Conservation (phyloP, 1,140 invertebrate genomes). For the Goniozus legneri region DNA sequence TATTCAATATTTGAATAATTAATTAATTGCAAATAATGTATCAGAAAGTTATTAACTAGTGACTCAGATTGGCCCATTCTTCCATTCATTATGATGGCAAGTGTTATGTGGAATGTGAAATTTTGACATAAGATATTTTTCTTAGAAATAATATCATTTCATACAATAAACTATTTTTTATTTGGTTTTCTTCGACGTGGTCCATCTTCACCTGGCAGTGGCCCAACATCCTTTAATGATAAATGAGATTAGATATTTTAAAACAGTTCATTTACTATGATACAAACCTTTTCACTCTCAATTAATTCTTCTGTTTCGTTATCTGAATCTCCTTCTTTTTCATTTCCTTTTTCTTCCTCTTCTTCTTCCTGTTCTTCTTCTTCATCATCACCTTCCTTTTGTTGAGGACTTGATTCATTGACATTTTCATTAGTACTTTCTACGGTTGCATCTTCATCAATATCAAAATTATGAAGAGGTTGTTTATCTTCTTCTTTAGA, state of each 20-base stretch:
- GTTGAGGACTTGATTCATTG: conserved; percentile 10
- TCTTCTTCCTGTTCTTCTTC: conserved; percentile 31
- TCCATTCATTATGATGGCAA: conserved; percentile 25
- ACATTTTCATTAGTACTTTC: conserved; percentile 17
- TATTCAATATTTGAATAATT: no score
- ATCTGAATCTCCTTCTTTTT: conserved; percentile 45
- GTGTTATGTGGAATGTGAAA: conserved; percentile 36
- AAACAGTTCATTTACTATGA: conserved; percentile 11
- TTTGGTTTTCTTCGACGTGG: conserved; percentile 51
- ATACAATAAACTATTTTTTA: conserved; percentile 49
- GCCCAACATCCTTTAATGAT: conserved; percentile 15
- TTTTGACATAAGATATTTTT: conserved; percentile 33
- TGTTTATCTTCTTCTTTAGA: conserved; percentile 42
- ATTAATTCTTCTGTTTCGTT: conserved; percentile 46
- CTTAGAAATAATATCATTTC: no score
- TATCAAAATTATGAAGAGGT: conserved; percentile 8
- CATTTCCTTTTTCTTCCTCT: conserved; percentile 51
- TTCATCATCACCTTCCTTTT: conserved; percentile 23
- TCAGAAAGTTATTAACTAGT: conserved; percentile 21
- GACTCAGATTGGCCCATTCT: conserved; percentile 15
- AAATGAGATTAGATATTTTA: conserved; percentile 17
- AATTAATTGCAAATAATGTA: conserved; percentile 23
- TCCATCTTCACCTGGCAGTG: conserved; percentile 32
- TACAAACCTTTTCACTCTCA: conserved; percentile 34
- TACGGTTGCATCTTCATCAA: conserved; percentile 14